phyloP scores from a whole-genome alignment of 2,888 invertebrate species.

The Phlogophora meticulosa region DNA sequence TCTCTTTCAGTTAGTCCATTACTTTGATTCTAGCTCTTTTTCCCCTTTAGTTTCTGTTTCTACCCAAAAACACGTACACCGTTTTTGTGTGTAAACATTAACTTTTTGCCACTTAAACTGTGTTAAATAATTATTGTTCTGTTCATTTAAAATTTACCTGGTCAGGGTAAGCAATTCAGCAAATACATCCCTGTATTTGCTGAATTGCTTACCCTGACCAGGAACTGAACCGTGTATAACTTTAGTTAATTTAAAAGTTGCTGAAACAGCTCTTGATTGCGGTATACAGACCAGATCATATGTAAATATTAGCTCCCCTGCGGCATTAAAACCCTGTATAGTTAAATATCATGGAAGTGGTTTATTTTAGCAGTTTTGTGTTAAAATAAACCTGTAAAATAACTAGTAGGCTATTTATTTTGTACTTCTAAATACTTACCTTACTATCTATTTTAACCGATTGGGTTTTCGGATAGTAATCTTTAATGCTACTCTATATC shows the following conservation, averaged over 20 bases:
- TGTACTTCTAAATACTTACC: no score
- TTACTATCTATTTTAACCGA: no score
- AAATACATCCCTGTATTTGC: no score
- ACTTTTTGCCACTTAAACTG: conserved; percentile 7
- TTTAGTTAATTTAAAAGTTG: conserved; percentile 24
- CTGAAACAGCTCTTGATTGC: conserved; percentile 19
- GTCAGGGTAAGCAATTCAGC: not conserved
- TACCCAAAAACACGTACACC: no score
- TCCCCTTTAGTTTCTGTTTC: no score
- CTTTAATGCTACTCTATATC: no score
- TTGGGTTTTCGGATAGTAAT: not conserved
- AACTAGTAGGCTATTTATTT: not conserved
- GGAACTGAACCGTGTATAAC: not conserved
- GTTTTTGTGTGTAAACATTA: no score
- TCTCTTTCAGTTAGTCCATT: no score
- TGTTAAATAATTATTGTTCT: conserved; percentile 28
- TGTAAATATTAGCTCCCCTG: conserved; percentile 11
- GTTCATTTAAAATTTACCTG: conserved; percentile 15
- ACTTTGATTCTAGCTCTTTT: no score
- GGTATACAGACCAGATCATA: conserved; percentile 6
- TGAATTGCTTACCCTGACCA: no score
- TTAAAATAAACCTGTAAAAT: not conserved
- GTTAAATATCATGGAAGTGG: conserved; percentile 1
- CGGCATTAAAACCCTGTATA: not conserved
- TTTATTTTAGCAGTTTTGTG: not conserved